A percentile compares a stretch with the other conserved stretches of the same genome.
These are phyloP conservation scores for Eulemur rufifrons DNA, from an alignment of 2,113 vertebrate species.

Conservation along the genomic window DNA sequence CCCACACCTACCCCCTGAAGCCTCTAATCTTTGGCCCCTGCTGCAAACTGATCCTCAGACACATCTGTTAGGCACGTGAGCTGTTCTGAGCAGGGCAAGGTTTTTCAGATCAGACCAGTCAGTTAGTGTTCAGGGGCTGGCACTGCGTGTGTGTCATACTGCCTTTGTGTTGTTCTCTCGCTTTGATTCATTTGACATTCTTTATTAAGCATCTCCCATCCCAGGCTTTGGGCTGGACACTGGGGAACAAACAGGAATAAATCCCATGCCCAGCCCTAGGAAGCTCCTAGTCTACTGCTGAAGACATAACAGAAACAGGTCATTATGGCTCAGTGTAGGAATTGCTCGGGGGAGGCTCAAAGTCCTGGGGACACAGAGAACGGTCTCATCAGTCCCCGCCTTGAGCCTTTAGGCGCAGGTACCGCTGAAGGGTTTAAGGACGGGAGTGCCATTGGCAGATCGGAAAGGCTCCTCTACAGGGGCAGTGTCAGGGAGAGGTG, in stretches of 20 bases:
- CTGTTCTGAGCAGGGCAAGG: background rate
- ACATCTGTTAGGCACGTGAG: conserved; percentile 72
- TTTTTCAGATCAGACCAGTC: conserved; percentile 34
- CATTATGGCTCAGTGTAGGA: background rate
- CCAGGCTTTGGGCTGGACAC: background rate
- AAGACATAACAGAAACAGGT: background rate
- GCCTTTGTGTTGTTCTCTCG: background rate
- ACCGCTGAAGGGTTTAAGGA: background rate
- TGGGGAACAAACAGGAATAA: background rate
- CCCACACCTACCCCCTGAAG: conserved; percentile 6
- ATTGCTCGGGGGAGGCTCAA: background rate
- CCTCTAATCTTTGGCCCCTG: conserved; percentile 9
- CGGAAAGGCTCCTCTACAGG: background rate
- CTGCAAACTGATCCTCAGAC: conserved; percentile 55
- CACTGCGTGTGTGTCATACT: background rate
- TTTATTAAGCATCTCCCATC: background rate
- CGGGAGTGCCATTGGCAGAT: background rate
- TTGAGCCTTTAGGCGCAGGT: background rate
- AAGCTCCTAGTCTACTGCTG: background rate
- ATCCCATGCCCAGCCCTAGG: background rate
- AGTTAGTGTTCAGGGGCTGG: background rate
- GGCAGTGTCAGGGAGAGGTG: fast-evolving
- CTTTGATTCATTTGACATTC: background rate
- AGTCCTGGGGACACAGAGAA: background rate
- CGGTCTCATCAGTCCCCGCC: too few species aligned